phyloP scores from a whole-genome alignment of 2,113 vertebrate genomes.

The Columba livia region DNA sequence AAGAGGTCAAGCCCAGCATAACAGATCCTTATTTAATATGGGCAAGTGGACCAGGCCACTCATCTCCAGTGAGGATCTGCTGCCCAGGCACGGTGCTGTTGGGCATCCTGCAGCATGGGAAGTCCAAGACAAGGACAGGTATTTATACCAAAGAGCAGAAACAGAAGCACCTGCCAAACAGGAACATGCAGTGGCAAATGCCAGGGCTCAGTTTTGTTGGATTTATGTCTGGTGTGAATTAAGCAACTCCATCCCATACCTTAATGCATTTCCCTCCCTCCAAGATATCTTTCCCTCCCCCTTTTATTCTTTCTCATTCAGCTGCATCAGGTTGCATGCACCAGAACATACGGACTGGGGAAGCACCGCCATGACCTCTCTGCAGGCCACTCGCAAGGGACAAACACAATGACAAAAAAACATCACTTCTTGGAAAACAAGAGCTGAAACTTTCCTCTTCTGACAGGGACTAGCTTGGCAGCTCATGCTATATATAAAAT shows the following conservation, averaged over 20 bases:
- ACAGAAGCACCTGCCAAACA: not conserved
- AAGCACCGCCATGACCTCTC: not conserved
- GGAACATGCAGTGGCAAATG: not conserved
- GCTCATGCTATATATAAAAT: not conserved
- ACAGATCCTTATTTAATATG: not conserved
- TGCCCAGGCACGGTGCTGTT: not conserved
- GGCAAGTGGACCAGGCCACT: slow-evolving; percentile 12
- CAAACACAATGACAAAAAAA: not conserved
- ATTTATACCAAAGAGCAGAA: not conserved
- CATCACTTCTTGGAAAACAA: not conserved
- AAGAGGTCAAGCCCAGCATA: not conserved
- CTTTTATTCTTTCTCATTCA: not conserved
- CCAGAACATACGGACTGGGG: not conserved
- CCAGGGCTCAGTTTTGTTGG: not conserved
- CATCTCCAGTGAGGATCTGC: not conserved
- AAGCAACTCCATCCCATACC: not conserved
- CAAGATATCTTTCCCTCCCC: not conserved
- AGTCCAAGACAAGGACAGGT: not conserved
- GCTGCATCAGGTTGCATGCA: not conserved
- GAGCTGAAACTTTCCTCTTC: not conserved
- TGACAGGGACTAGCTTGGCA: not conserved
- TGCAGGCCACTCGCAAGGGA: not conserved
- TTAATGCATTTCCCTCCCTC: not conserved
- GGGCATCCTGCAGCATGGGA: not conserved
- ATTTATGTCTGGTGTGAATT: not conserved